phyloP scores from a whole-genome alignment of 2,113 vertebrate genomes.

The Ceyx melanurus region DNA sequence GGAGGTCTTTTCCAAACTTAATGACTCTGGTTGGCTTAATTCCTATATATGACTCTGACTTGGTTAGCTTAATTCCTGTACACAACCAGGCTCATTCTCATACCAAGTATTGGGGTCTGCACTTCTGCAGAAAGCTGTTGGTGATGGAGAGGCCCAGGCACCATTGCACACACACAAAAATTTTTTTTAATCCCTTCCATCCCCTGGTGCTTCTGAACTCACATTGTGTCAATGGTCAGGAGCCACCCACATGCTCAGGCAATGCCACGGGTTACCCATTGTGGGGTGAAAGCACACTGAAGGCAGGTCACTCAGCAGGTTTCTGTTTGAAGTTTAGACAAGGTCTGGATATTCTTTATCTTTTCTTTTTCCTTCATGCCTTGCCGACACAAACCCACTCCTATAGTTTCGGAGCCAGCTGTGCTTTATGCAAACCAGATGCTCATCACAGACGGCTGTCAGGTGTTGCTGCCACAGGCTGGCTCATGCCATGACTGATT shows the following conservation, averaged over 20 bases:
- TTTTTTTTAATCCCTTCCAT: not conserved
- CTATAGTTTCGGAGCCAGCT: not conserved
- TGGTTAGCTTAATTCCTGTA: not conserved
- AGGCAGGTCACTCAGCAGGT: not conserved
- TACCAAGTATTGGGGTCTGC: fast-evolving
- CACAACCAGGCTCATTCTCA: not conserved
- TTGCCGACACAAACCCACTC: not conserved
- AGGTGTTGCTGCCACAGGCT: not conserved
- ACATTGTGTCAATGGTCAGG: not conserved
- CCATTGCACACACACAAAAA: too few species aligned
- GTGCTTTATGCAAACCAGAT: constrained; percentile 11
- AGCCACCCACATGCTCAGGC: fast-evolving
- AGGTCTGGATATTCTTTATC: not conserved
- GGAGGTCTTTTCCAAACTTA: too few species aligned
- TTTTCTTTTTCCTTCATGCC: not conserved
- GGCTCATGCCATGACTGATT: not conserved
- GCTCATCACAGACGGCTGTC: not conserved
- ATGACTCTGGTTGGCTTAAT: not conserved
- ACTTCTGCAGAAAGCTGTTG: not conserved
- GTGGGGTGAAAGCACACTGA: fast-evolving
- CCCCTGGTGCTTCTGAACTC: not conserved
- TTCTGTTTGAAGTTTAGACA: not conserved
- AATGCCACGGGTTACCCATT: not conserved
- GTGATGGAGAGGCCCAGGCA: not conserved
- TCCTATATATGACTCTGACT: not conserved